A percentile compares a stretch with the other conserved stretches of the same genome.
Evolutionary conservation across 2,888 invertebrate species (phyloP).

Genomic region (Netelia fuscicornis): DNA sequence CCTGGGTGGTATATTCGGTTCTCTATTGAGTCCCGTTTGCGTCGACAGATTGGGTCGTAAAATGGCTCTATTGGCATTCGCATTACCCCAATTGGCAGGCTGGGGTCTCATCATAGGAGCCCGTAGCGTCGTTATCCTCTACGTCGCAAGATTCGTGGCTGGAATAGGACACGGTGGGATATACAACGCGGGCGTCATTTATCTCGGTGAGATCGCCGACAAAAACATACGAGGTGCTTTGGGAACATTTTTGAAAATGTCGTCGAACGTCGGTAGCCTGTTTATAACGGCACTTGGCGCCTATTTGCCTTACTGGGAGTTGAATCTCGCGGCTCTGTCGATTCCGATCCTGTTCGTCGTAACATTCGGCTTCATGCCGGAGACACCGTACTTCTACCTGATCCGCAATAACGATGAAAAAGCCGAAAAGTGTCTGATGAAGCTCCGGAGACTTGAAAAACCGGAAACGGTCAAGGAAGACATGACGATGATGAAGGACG

Average conservation of each 20-base stretch:
- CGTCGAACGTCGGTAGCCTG: slow-evolving; percentile 84
- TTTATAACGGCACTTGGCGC: slow-evolving; percentile 83
- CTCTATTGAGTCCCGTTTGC: slow-evolving; percentile 75
- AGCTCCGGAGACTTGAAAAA: slow-evolving; percentile 86
- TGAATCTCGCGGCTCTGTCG: slow-evolving; percentile 86
- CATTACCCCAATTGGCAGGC: slow-evolving; percentile 77
- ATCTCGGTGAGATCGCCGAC: slow-evolving; percentile 87
- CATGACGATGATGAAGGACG: slow-evolving; percentile 86
- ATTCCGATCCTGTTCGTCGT: slow-evolving; percentile 87
- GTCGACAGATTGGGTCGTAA: slow-evolving; percentile 80
- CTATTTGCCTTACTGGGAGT: slow-evolving; percentile 84
- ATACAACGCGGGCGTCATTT: slow-evolving; percentile 86
- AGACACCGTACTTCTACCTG: slow-evolving; percentile 88
- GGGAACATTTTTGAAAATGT: slow-evolving; percentile 86
- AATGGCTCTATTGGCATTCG: slow-evolving; percentile 75
- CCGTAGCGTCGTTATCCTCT: slow-evolving; percentile 76
- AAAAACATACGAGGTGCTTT: slow-evolving; percentile 86
- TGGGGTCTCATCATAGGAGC: slow-evolving; percentile 79
- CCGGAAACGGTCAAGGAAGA: slow-evolving; percentile 86
- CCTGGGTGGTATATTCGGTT: slow-evolving; percentile 77
- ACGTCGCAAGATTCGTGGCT: slow-evolving; percentile 84
- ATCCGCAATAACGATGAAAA: slow-evolving; percentile 85
- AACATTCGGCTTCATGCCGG: slow-evolving; percentile 88
- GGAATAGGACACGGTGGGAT: slow-evolving; percentile 85
- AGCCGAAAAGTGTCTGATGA: slow-evolving; percentile 87